phyloP scores from a whole-genome alignment of 2,113 vertebrate species.

The Clarias gariepinus region DNA sequence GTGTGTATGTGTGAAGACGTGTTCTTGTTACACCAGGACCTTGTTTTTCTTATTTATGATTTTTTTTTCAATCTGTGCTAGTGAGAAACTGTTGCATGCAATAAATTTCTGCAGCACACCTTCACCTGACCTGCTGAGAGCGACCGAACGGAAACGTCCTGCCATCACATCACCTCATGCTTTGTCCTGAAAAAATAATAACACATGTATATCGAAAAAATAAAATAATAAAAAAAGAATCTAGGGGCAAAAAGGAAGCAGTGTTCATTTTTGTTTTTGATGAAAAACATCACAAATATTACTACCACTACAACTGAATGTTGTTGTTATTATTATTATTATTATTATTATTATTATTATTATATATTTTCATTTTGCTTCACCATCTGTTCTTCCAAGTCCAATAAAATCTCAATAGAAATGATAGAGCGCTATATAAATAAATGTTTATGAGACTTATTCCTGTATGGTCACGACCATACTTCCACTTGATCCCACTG shows the following conservation, averaged over 20 bases:
- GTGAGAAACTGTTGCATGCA: conserved; percentile 18
- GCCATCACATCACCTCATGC: conserved; percentile 15
- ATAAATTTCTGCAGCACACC: conserved; percentile 39
- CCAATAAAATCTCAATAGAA: background rate
- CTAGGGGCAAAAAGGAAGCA: background rate
- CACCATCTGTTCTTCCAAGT: background rate
- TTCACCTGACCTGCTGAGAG: conserved; percentile 40
- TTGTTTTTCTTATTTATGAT: conserved; percentile 42
- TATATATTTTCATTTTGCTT: background rate
- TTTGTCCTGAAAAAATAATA: conserved; percentile 4
- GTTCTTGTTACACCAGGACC: conserved; percentile 17
- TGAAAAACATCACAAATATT: background rate
- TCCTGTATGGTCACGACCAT: background rate
- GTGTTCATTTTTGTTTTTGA: background rate
- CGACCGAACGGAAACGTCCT: conserved; percentile 33
- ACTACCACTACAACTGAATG: background rate
- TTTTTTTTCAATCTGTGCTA: conserved; percentile 29
- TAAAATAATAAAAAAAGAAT: background rate
- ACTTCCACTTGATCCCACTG: background rate
- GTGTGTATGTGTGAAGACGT: background rate
- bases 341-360: background rate
- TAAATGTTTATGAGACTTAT: background rate
- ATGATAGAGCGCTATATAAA: background rate
- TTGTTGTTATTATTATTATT: background rate
- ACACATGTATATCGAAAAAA: background rate